Conservation (phyloP, 2,797 vertebrate species). For the Silurus lanzhouensis region DNA sequence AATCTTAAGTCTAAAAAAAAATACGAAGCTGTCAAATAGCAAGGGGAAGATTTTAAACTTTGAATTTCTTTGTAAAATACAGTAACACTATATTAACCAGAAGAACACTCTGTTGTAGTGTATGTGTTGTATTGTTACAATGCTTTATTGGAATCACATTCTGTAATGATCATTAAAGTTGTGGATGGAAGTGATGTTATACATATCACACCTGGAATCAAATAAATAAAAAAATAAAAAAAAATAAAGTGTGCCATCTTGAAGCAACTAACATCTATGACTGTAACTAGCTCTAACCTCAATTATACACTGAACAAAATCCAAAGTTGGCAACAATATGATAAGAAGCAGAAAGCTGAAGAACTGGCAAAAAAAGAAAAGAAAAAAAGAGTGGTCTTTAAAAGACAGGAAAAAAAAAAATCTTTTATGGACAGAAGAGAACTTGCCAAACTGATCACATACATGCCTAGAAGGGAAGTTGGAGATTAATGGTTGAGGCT, state of each 20-base stretch:
- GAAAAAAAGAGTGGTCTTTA: background rate
- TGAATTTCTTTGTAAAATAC: background rate
- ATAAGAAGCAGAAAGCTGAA: slow-evolving; percentile 26
- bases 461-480: slow-evolving; percentile 36
- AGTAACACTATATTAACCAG: background rate
- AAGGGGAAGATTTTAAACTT: background rate
- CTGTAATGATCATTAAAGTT: background rate
- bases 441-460: slow-evolving; percentile 50
- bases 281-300: slow-evolving; percentile 1
- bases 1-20: too few species aligned
- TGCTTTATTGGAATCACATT: background rate
- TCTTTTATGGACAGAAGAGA: slow-evolving; percentile 30
- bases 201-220: background rate
- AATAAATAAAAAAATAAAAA: too few species aligned
- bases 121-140: background rate
- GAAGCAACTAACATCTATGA: background rate
- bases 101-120: background rate
- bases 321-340: slow-evolving; percentile 17
- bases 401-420: slow-evolving; percentile 16
- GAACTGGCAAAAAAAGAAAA: background rate
- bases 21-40: background rate
- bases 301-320: background rate
- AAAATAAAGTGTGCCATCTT: background rate
- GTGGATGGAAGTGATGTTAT: background rate
- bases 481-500: slow-evolving; percentile 46